Evolutionary conservation across 1,140 invertebrate species (phyloP).

Genomic region (Mylabris phalerata): DNA sequence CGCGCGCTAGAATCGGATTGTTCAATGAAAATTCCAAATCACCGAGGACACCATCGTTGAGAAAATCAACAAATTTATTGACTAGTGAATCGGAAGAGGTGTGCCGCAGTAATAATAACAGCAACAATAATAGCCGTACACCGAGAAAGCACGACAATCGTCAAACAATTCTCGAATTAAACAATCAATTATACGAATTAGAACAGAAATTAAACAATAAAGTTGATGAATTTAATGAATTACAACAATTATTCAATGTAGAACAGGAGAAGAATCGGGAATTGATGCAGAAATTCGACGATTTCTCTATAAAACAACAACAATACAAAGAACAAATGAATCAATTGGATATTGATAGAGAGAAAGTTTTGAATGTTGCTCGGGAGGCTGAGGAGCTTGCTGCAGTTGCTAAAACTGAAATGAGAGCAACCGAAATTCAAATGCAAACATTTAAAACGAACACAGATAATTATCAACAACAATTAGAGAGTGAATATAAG

Average conservation of each 20-base stretch:
- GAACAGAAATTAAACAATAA: slow-evolving; percentile 26
- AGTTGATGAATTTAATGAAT: neutral
- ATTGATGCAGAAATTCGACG: slow-evolving; percentile 16
- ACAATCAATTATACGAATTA: slow-evolving; percentile 27
- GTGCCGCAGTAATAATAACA: neutral
- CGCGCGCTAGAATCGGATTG: slow-evolving; percentile 67
- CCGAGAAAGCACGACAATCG: slow-evolving; percentile 13
- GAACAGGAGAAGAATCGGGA: slow-evolving; percentile 6
- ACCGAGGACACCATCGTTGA: slow-evolving; percentile 17
- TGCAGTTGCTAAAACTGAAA: slow-evolving; percentile 38
- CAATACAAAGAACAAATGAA: slow-evolving; percentile 21
- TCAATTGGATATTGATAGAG: slow-evolving; percentile 36
- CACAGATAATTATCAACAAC: slow-evolving; percentile 14
- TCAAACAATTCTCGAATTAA: slow-evolving; percentile 23
- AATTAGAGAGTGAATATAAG: slow-evolving; percentile 26
- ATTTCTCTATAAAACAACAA: slow-evolving; percentile 8
- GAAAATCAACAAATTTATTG: slow-evolving; percentile 15
- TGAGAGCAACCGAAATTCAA: slow-evolving; percentile 36
- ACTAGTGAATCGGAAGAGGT: slow-evolving; percentile 25
- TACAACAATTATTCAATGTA: neutral
- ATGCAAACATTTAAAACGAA: slow-evolving; percentile 26
- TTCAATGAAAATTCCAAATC: slow-evolving; percentile 34
- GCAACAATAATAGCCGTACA: neutral
- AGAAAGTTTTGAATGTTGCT: slow-evolving; percentile 29
- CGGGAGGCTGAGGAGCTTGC: slow-evolving; percentile 19